Evolutionary conservation across 2,888 invertebrate species (phyloP), one percentile per base, ranked within the genome.

Genomic region (Eledone cirrhosa): DNA sequence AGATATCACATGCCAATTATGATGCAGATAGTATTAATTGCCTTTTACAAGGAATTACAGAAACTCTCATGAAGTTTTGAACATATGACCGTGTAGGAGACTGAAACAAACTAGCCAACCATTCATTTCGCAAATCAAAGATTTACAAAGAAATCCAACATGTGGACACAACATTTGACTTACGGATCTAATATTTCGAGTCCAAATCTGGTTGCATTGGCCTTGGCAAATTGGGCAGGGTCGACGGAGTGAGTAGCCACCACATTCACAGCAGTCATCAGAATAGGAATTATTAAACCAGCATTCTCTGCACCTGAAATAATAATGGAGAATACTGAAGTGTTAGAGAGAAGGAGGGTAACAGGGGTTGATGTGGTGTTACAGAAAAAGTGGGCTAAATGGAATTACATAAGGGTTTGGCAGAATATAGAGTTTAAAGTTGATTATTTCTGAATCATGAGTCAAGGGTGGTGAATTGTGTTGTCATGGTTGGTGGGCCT

Each of bases 271-370:
- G 90, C 95, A 95, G 88, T 94, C 95, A 75, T 94, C 91, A 14
- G 94, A 94, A 69, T 94, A 94, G 89, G 95, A 95, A 85, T 94
- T 93, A 87, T 95, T 94, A 85, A 93, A 93, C 95, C 95, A 95
- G 84, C 94, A 94, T 41, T 95, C 95, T 78, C 95, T 95, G 90
- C 95, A 95, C 87, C 93, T 93, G 89, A 31, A 90, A 87, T 79
- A 77, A 83, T 80, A 81, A 67, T 14, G 13, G 41, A 78, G 65
- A 27, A 41, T 29, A 22, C 31, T 48, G 78, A 5, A 2, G 29
- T 24, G n/a, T 19, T 24, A 33, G 1, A 31, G 29, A n/a, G 63
- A 29, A 27, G 53, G 27, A 48, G 11, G 7, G 3, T 19, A 2
- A 16, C 14, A 16, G 76, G 3, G 41, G 7, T 16, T 16, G 3